These are phyloP conservation scores for Porphyrio hochstetteri DNA, from an alignment of 2,113 vertebrate species.

Conservation along the genomic window DNA sequence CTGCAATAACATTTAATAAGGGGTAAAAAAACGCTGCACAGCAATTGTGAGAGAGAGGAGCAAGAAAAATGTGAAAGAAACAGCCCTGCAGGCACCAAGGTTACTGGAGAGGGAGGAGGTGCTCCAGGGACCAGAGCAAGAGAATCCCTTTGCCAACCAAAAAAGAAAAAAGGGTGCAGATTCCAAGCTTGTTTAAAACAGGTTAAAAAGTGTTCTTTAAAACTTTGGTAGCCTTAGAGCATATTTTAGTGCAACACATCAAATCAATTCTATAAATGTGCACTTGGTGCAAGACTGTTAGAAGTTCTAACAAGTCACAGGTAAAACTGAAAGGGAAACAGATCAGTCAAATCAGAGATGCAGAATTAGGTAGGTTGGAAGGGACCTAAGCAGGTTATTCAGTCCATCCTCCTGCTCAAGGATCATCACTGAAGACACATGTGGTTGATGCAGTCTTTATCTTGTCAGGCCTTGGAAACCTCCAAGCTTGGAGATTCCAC, in stretches of 20 bases:
- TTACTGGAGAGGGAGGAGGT: background rate
- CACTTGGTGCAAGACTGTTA: background rate
- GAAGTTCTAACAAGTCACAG: background rate
- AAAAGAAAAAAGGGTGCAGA: background rate
- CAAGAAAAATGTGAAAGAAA: background rate
- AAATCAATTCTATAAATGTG: background rate
- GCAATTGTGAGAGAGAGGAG: background rate
- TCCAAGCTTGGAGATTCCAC: background rate
- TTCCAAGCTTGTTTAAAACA: background rate
- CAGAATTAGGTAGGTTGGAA: background rate
- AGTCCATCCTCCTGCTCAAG: background rate
- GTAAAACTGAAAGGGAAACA: background rate
- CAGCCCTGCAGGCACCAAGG: background rate
- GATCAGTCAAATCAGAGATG: background rate
- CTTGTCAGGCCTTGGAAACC: background rate
- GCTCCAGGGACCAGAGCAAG: fast-evolving
- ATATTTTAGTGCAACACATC: background rate
- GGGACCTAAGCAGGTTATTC: background rate
- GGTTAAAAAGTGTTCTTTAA: background rate
- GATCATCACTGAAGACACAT: background rate
- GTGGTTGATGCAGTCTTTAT: background rate
- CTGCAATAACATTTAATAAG: background rate
- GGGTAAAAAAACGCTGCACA: background rate
- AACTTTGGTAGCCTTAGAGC: background rate
- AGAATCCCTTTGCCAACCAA: background rate